A percentile compares a stretch with the other conserved stretches of the same genome.
Evolutionary conservation across 2,797 vertebrate species (phyloP).

Genomic region (Falco concolor): DNA sequence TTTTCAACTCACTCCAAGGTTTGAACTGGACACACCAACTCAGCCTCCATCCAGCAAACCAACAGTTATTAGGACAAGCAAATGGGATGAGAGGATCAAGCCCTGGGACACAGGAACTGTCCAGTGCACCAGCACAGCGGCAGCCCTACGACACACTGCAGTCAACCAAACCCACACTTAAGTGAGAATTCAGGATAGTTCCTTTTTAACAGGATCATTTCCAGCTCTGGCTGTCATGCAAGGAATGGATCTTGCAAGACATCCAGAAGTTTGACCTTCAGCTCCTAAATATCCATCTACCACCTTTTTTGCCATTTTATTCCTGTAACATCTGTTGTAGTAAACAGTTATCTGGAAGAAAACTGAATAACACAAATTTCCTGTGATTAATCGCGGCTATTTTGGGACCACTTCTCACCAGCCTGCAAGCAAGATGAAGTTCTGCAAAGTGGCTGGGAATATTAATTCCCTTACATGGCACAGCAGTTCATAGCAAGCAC

Average conservation of each 20-base stretch:
- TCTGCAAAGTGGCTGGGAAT: not conserved
- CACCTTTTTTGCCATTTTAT: not conserved
- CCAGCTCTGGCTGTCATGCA: not conserved
- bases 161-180: rapidly evolving
- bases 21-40: not conserved
- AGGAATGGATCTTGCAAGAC: not conserved
- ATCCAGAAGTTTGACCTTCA: not conserved
- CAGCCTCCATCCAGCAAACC: not conserved
- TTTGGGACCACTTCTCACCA: conserved; percentile 12
- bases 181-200: not conserved
- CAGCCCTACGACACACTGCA: not conserved
- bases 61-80: rapidly evolving
- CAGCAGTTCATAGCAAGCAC: not conserved
- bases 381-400: conserved; percentile 4
- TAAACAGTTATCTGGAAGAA: not conserved
- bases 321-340: not conserved
- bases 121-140: not conserved
- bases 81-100: not conserved
- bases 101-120: rapidly evolving
- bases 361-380: not conserved
- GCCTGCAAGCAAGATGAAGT: not conserved
- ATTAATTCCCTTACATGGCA: not conserved
- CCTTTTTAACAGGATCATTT: not conserved
- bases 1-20: not conserved
- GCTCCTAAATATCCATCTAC: not conserved